Base-by-base conservation (phyloP, 2,888 invertebrate genomes). In the Apamea anceps region DNA sequence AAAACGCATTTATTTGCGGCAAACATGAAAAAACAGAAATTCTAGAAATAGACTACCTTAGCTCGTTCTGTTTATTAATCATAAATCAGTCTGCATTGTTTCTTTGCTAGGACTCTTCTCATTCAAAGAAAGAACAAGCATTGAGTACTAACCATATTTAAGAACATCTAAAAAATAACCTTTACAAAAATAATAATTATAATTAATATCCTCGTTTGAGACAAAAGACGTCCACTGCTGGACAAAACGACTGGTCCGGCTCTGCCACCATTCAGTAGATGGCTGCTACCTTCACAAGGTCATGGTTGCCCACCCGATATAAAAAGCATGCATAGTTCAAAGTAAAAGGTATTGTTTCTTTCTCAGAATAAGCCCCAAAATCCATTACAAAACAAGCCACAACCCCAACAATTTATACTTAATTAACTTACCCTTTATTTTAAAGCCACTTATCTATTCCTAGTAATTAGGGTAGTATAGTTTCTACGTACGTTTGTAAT, bases 401-500 rank as follows among this genome's bases (percentile, higher is more conserved):
- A 54, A 60, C 37, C 77, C 75, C 51, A 70, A 77, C 74, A 83
- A 83, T 73, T 80, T 81, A 77, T 72, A 84, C 75, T 45, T 68
- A 84, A 84, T 87, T 77, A 81, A 85, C 63, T 72, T 63, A 66
- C 75, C 85, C 82, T 80, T 77, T 86, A 84, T 88, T 86, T 84
- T 82, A 81, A 76, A 80, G 72, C 75, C 81, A 81, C 78, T 87
- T 86, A 81, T 80, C 73, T 82, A 76, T 84, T 78, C 75, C 37
- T 37, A 71, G 74, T 88, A 89, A 87, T 89, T 84, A 86, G 57
- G 63, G 25, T 66, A 15, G 79, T 81, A 74, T 87, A 88, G 85
- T 89, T 88, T 82, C 81, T 78, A 66, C 65, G 79, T 87, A 84
- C 88, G 72, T 80, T 87, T 66, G 85, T 89, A 88, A 88, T 89